phyloP scores from a whole-genome alignment of 2,113 vertebrate species.

The Anguilla rostrata region DNA sequence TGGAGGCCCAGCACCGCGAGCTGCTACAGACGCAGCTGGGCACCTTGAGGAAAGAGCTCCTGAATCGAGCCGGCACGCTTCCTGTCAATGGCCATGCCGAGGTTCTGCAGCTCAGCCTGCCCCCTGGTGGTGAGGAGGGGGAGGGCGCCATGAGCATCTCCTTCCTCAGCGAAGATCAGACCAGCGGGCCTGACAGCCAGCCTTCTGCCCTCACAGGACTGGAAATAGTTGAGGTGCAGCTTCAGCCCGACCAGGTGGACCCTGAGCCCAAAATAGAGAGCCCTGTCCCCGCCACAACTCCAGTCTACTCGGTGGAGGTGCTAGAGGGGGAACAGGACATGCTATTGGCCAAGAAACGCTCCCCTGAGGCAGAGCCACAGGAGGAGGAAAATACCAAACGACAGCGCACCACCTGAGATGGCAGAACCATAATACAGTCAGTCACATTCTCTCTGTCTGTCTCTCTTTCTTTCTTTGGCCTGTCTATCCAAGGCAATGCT shows the following conservation, averaged over 20 bases:
- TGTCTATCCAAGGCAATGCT: not conserved
- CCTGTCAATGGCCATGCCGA: conserved; percentile 34
- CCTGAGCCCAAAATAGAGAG: conserved; percentile 31
- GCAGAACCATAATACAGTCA: not conserved
- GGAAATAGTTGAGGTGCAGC: conserved; percentile 48
- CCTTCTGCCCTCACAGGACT: conserved; percentile 33
- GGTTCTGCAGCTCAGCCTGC: conserved; percentile 29
- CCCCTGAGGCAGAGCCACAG: conserved; percentile 26
- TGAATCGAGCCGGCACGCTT: conserved; percentile 16
- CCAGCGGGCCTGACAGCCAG: conserved; percentile 20
- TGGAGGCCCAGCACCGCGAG: conserved; percentile 53
- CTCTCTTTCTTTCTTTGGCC: not conserved
- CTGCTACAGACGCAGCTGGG: conserved; percentile 55
- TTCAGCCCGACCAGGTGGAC: conserved; percentile 17
- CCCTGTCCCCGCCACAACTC: conserved; percentile 21
- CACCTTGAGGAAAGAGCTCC: conserved; percentile 48
- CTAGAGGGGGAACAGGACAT: conserved; percentile 22
- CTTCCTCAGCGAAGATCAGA: conserved; percentile 21
- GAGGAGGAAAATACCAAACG: conserved; percentile 40
- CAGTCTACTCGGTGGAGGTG: conserved; percentile 23
- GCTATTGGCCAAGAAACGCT: conserved; percentile 34
- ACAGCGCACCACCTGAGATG: conserved; percentile 41
- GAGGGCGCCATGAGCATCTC: conserved; percentile 25
- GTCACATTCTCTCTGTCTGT: not conserved
- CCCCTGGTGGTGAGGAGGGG: conserved; percentile 17